Evolutionary conservation across 2,797 vertebrate species (phyloP), one percentile per base, ranked within the genome.

Genomic region (Clamator glandarius): DNA sequence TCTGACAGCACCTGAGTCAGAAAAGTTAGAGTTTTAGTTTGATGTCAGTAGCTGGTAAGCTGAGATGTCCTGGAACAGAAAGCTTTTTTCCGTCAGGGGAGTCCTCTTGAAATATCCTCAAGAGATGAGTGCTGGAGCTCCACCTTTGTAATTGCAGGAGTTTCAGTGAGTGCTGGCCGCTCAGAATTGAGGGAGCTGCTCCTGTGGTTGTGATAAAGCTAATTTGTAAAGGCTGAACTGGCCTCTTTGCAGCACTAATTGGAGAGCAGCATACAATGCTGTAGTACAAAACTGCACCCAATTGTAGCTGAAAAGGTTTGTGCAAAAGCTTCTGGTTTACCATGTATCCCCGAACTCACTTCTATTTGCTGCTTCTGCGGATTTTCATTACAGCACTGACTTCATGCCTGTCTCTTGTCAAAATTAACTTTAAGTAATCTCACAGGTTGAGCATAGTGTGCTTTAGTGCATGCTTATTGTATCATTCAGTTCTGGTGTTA

Each of bases 301-400:
- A 29, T 55, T 25, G 14, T 44, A 81, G 73, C 51, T 91, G 82
- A 48, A 88, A 55, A 87, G 87, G 31, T 42, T 88, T 63, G 19
- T 48, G 52, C 80, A 74, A 74, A 93, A 94, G 25, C 92, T 75
- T 52, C 87, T 95, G 92, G 74, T 87, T 91, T 84, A 54, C 39
- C 13, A 0, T 2, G 8, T 57, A 85, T 42, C 74, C 64, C 66
- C 25, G 11, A 54, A 75, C 28, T 3, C 78, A 18, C 29, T 89
- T 62, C 15, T 41, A 0, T 63, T 62, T 46, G 76, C 66, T 70
- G 5, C 46, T 87, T 25, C 76, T 74, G 86, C 67, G 70, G 46
- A 25, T 91, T 92, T 82, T 83, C 67, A 8, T 52, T 68, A 15
- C 54, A 24, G 52, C 51, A 28, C 62, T 73, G 82, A 76, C 82